These are phyloP conservation scores for Psilopsiagon aurifrons DNA, from an alignment of 2,113 vertebrate genomes.

Conservation along the genomic window DNA sequence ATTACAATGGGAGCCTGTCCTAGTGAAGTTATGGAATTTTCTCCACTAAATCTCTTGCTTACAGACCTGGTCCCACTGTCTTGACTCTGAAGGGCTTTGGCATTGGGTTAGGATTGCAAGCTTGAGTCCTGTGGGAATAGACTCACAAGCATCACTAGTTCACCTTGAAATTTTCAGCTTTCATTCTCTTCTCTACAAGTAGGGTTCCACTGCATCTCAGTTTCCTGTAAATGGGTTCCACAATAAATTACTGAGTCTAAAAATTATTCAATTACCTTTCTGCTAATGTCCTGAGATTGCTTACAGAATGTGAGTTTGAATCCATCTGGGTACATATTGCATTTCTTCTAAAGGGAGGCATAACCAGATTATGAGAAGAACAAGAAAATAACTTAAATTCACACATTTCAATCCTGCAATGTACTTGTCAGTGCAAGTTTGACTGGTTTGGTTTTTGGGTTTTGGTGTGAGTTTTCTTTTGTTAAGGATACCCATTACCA, in stretches of 20 bases:
- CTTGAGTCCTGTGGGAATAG: neutral
- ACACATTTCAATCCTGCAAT: neutral
- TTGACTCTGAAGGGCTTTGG: neutral
- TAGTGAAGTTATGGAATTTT: slow-evolving; percentile 59
- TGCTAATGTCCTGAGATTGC: neutral
- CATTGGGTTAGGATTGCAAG: neutral
- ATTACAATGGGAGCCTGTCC: neutral
- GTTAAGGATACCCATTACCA: neutral
- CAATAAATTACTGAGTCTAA: neutral
- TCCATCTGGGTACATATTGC: neutral
- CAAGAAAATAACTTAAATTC: neutral
- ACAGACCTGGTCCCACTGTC: neutral
- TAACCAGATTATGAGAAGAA: neutral
- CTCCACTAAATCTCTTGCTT: neutral
- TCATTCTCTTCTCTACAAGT: neutral
- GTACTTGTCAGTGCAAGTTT: neutral
- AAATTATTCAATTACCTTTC: neutral
- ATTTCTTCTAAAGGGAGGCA: neutral
- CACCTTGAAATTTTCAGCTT: neutral
- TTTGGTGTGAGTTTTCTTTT: neutral
- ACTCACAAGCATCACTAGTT: neutral
- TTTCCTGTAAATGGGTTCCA: neutral
- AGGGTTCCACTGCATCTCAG: neutral
- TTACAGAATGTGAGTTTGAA: neutral
- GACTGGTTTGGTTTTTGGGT: neutral